Conservation (phyloP, 2,888 invertebrate genomes). For the Luperina testacea region DNA sequence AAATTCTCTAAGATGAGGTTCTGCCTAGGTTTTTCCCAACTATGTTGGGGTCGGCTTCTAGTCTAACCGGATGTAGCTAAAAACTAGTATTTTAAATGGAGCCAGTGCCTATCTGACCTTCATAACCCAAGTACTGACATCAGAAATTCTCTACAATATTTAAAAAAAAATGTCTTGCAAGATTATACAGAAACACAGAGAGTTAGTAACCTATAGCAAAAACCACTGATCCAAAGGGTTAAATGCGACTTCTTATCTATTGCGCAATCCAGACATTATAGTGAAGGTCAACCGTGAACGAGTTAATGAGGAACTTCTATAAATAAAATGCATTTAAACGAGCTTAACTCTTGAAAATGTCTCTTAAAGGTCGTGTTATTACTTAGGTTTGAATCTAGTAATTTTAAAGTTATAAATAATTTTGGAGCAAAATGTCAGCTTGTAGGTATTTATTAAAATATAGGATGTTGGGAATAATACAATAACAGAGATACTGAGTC, state of each 20-base stretch:
- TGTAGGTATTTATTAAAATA: neutral
- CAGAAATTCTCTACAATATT: neutral
- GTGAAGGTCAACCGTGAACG: slow-evolving; percentile 36
- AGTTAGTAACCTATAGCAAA: slow-evolving; percentile 2
- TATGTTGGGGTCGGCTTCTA: neutral
- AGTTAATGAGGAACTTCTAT: slow-evolving; percentile 25
- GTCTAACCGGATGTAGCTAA: neutral
- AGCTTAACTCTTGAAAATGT: slow-evolving; percentile 24
- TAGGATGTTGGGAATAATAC: neutral
- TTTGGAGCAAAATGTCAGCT: slow-evolving; percentile 19
- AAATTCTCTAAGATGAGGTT: neutral
- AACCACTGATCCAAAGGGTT: neutral
- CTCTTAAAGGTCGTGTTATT: slow-evolving; percentile 37
- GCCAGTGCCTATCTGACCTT: neutral
- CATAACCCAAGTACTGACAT: neutral
- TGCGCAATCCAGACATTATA: slow-evolving; percentile 13
- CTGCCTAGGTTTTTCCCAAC: too few relatives aligned
- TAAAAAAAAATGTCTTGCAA: neutral
- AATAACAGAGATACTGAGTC: neutral
- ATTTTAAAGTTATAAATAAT: slow-evolving; percentile 29
- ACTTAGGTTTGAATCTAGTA: slow-evolving; percentile 22
- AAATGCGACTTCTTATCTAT: slow-evolving; percentile 14
- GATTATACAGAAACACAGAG: neutral
- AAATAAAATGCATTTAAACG: slow-evolving; percentile 47
- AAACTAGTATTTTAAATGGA: neutral